A percentile compares a stretch with the other conserved stretches of the same genome.
Evolutionary conservation across 1,140 invertebrate genomes (phyloP).

Genomic region (Parapsyche elsis): DNA sequence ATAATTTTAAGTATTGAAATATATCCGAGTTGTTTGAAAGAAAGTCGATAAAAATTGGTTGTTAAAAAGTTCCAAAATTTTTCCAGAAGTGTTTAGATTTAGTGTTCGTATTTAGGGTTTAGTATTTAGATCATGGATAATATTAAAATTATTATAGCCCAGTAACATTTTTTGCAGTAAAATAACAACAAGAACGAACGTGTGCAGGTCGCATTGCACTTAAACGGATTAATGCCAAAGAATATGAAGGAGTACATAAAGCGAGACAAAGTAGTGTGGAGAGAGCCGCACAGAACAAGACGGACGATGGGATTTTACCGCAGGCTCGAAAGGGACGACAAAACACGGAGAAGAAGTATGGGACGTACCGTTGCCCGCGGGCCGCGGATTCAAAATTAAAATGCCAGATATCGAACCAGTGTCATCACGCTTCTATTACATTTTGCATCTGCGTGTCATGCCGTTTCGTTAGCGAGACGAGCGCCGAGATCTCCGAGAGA

Average conservation of each 20-base stretch:
- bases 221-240: conserved; percentile 26
- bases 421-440: background rate
- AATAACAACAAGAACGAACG: background rate
- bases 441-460: no score
- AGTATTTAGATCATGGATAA: no score
- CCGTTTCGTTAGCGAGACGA: no score
- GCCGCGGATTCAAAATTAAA: conserved; percentile 9
- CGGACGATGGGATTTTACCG: background rate
- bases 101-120: no score
- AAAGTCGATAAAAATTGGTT: no score
- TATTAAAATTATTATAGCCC: no score
- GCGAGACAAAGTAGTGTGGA: conserved; percentile 14
- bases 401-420: conserved; percentile 15
- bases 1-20: no score
- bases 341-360: conserved; percentile 6
- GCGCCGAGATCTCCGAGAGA: no score
- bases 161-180: no score
- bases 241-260: conserved; percentile 12
- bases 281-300: background rate
- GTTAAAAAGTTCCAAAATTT: no score
- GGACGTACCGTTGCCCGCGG: conserved; percentile 2
- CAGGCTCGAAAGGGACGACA: background rate
- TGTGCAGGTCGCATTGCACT: background rate
- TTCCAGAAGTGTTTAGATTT: no score
- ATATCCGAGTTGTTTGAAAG: no score